phyloP scores from a whole-genome alignment of 2,113 vertebrate genomes.

The Cyprinus carpio region DNA sequence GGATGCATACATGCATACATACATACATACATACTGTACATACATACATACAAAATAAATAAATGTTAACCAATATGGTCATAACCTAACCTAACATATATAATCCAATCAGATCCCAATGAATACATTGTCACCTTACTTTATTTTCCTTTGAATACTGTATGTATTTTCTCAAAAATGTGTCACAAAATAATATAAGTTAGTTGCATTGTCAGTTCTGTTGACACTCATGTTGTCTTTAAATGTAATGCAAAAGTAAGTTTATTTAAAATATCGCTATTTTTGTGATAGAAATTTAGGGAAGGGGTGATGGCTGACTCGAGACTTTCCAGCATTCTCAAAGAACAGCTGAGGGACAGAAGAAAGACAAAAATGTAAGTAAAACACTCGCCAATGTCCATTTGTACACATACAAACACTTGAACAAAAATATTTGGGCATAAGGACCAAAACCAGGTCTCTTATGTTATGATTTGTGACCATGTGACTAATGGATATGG shows the following conservation, averaged over 20 bases:
- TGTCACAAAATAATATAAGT: too few relatives aligned
- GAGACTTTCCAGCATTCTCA: constrained; percentile 75
- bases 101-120: too few relatives aligned
- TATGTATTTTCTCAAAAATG: too few relatives aligned
- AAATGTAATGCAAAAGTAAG: not conserved
- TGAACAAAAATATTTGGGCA: not conserved
- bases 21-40: too few relatives aligned
- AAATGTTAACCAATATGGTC: too few relatives aligned
- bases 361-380: constrained; percentile 82
- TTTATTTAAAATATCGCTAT: not conserved
- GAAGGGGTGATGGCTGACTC: constrained; percentile 79
- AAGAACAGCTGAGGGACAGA: constrained; percentile 83
- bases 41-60: too few relatives aligned
- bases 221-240: not conserved
- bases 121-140: too few relatives aligned
- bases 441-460: not conserved
- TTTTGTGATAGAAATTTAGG: constrained; percentile 76
- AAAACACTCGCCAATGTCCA: not conserved
- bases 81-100: too few relatives aligned
- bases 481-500: not conserved
- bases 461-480: not conserved
- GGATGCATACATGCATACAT: too few relatives aligned
- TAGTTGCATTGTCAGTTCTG: not conserved
- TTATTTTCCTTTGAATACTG: too few relatives aligned
- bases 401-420: not conserved